phyloP scores from a whole-genome alignment of 2,797 vertebrate genomes.

The Galagoides demidoff region DNA sequence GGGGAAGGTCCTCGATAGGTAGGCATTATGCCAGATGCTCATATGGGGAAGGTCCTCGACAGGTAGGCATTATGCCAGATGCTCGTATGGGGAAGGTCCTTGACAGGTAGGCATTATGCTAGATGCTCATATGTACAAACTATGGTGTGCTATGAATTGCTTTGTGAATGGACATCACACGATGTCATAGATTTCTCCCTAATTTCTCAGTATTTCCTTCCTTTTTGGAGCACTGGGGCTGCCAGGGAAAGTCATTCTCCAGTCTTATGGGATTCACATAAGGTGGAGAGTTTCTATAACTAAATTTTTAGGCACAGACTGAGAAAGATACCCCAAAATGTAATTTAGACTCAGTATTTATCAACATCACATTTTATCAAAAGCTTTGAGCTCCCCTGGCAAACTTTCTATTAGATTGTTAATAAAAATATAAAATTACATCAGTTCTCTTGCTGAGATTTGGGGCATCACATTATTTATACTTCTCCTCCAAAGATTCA shows the following conservation, averaged over 20 bases:
- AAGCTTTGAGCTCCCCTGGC: neutral
- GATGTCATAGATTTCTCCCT: neutral
- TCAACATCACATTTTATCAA: slow-evolving; percentile 21
- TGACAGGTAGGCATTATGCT: neutral
- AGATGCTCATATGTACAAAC: neutral
- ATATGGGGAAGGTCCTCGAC: too few relatives aligned
- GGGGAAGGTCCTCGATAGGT: neutral
- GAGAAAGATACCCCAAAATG: neutral
- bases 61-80: neutral
- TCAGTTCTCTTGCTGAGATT: neutral
- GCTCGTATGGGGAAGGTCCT: too few relatives aligned
- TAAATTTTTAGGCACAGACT: neutral
- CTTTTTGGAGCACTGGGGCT: neutral
- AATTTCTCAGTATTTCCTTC: neutral
- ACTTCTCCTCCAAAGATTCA: neutral
- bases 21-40: neutral
- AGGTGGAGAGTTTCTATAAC: neutral
- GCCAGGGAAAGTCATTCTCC: neutral
- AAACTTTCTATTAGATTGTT: neutral
- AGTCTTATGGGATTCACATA: neutral
- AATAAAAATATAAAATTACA: neutral
- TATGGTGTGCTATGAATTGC: neutral
- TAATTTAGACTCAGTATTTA: neutral
- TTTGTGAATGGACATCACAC: neutral
- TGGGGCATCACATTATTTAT: neutral